A percentile compares a stretch with the other conserved stretches of the same genome.
phyloP scores from a whole-genome alignment of 2,113 vertebrate genomes.

The Lathamus discolor region DNA sequence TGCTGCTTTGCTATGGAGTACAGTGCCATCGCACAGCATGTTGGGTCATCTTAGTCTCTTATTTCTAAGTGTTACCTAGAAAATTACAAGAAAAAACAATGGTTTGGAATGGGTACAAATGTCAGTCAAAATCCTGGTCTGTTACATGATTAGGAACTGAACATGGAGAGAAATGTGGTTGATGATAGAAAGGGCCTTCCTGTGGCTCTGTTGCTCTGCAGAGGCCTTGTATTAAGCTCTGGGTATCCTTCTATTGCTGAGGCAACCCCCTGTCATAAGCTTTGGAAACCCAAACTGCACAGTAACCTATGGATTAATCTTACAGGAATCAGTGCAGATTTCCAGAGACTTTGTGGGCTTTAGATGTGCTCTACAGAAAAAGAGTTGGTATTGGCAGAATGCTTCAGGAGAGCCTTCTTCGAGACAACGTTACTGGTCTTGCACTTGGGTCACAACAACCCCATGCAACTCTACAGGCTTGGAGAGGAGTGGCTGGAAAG shows the following conservation, averaged over 20 bases:
- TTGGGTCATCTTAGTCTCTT: background rate
- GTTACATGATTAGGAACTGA: background rate
- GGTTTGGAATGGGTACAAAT: background rate
- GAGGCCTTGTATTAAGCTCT: background rate
- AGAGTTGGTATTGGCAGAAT: background rate
- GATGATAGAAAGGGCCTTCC: background rate
- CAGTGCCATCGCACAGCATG: background rate
- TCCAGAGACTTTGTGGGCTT: background rate
- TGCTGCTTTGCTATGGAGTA: background rate
- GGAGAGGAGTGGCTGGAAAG: background rate
- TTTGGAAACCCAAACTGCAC: background rate
- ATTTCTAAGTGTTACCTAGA: background rate
- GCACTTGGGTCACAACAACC: background rate
- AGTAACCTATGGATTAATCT: background rate
- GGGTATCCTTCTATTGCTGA: background rate
- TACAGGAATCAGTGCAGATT: background rate
- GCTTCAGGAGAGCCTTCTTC: background rate
- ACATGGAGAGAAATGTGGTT: background rate
- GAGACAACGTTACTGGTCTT: background rate
- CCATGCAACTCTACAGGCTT: background rate
- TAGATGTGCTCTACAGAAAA: background rate
- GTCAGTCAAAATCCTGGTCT: background rate
- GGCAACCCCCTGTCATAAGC: background rate
- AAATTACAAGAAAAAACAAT: background rate
- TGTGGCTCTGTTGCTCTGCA: background rate